These are phyloP conservation scores for Lerema accius DNA, from an alignment of 1,140 invertebrate species.

Conservation along the genomic window DNA sequence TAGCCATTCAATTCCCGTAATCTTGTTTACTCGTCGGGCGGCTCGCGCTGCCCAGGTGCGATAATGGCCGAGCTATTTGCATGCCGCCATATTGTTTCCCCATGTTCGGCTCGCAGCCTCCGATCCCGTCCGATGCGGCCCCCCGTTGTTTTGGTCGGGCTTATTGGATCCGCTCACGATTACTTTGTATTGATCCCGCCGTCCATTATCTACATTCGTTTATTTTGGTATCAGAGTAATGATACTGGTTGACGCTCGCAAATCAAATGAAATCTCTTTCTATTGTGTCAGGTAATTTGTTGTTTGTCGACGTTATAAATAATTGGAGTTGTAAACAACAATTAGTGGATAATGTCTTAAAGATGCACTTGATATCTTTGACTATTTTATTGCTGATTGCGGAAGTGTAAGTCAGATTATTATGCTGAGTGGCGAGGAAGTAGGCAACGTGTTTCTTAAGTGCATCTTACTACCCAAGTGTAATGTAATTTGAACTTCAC, in stretches of 20 bases:
- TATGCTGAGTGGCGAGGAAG: too few relatives aligned
- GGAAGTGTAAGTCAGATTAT: too few relatives aligned
- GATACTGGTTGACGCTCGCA: conserved; percentile 62
- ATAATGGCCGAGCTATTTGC: conserved; percentile 81
- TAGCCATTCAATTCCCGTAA: conserved; percentile 81
- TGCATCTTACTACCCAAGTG: too few relatives aligned
- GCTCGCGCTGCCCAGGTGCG: conserved; percentile 77
- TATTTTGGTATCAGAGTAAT: conserved; percentile 77
- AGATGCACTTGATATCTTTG: too few relatives aligned
- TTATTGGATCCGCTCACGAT: conserved; percentile 80
- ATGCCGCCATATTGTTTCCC: conserved; percentile 81
- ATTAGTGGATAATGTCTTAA: neutral
- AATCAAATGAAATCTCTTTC: conserved; percentile 50
- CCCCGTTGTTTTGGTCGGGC: conserved; percentile 77
- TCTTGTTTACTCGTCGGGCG: conserved; percentile 78
- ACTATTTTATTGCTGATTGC: too few relatives aligned
- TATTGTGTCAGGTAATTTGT: conserved; percentile 19
- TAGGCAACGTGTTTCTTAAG: too few relatives aligned
- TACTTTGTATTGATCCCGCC: conserved; percentile 81
- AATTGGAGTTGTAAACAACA: neutral
- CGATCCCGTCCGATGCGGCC: conserved; percentile 66
- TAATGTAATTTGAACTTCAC: too few relatives aligned
- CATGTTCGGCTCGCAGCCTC: conserved; percentile 69
- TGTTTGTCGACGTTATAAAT: neutral
- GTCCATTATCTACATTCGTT: conserved; percentile 81